Base-by-base conservation (phyloP, 2,888 invertebrate species). In the Monoplex corrugatus region DNA sequence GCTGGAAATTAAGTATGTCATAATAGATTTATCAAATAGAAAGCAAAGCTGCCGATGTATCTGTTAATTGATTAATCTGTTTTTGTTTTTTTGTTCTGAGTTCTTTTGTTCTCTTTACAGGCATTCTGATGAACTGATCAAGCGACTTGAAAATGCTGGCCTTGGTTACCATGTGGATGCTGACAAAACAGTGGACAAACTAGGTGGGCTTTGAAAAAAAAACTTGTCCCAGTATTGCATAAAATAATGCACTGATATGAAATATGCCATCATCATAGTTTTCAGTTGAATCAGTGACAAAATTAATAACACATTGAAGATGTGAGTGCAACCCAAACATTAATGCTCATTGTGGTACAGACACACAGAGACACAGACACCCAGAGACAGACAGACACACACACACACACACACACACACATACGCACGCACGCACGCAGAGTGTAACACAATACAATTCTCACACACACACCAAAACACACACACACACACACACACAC, bases 101-200 rank as follows among this genome's bases (percentile, higher is more conserved):
- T 28, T 23, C 10, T 57, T 8, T 72, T 23, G 8, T 32, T n/a
- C 32, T 23, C 6, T 23, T 8, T n/a, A 89, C 89, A 95, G 95
- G 89, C 95, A 95, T 90, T 93, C 94, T 10, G 93, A 94, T 38
- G 93, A 93, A 35, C 90, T 95, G 92, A 95, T 95, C 32, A 90
- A 93, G 89, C 93, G 92, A 80, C 92, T 95, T 45, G 95, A 95
- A 83, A 93, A 94, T 35, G 95, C 95, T 57, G 95, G 95, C 35
- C 91, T 95, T 23, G 95, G 95, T 6, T 95, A 95, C 89, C 94
- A 94, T 89, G 93, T 95, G 2, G 92, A 94, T 87, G 94, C 95
- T 28, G 93, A 93, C 38, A 92, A 95, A 86, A 95, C 95, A 2
- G 92, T 92, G 68, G 93, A 93, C 88, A 93, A 89, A 87, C 91